Base-by-base conservation (phyloP, 2,113 vertebrate genomes). In the Athene cunicularia region DNA sequence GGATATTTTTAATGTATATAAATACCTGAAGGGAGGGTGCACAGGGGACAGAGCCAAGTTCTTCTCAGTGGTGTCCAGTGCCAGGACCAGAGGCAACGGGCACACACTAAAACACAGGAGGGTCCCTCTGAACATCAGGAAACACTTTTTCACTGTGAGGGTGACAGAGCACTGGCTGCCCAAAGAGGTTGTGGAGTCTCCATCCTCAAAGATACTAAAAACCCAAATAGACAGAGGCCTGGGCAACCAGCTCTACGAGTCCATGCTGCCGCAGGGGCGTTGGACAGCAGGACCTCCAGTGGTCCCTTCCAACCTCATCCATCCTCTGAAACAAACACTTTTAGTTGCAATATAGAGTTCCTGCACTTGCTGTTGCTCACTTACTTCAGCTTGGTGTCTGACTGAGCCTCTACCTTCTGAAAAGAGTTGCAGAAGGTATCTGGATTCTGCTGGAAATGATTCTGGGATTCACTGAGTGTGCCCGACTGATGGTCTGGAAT, bases 141-240 rank as follows among this genome's bases (percentile, higher is more conserved):
- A 45, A 19, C 9, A 19, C 17, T 32, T 56, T 37, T 66, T 33
- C 13, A 45, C 23, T 45, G 33, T 26, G 28, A 30, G 13, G 11
- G 11, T 91, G 67, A 73, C 8, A 0, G 1, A 59, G 74, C 27
- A 30, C 12, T 39, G 37, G 22, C 35, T 85, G 23, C 27, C 63
- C 56, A 52, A 16, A 18, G 35, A 52, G 11, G 15, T 7, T 4
- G 6, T 39, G 19, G 27, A 41, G 35, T 43, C 43, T 58, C 21
- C 11, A 13, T 32, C 7, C 14, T 59, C n/a, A n/a, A 10, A 53
- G 24, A 33, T 49, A 22, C 8, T 50, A 8, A 55, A 39, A 53
- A 41, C 3, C 0, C 15, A 30, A 13, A 35, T 20, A 30, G 59
- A 43, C 22, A 7, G 2, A 3, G 24, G 15, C 26, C 11, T 62